Conservation (phyloP, 2,888 invertebrate genomes). For the Tubulanus polymorphus region DNA sequence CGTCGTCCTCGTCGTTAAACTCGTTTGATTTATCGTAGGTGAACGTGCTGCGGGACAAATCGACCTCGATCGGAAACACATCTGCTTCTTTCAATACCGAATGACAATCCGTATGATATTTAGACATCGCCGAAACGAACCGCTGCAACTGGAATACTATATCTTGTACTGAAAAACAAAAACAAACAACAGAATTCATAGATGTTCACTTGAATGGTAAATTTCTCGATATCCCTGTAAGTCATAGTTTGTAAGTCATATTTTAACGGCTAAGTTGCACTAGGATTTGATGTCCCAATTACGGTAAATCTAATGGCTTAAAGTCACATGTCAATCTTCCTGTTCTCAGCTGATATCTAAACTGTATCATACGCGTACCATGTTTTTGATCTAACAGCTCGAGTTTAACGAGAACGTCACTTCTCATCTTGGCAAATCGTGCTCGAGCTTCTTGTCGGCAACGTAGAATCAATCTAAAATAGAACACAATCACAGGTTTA, state of each 20-base stretch:
- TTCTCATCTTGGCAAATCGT: constrained; percentile 73
- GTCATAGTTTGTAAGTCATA: too few species aligned
- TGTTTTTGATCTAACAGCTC: constrained; percentile 97
- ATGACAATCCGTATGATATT: constrained; percentile 70
- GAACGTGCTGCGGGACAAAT: constrained; percentile 86
- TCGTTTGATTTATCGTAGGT: constrained; percentile 61
- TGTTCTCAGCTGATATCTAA: too few species aligned
- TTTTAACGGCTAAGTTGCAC: too few species aligned
- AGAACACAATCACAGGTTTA: not conserved
- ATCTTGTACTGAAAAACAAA: constrained; percentile 70
- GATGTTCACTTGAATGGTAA: constrained; percentile 83
- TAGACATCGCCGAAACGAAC: constrained; percentile 78
- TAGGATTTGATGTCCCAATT: too few species aligned
- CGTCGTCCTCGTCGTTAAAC: constrained; percentile 45
- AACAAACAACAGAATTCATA: not conserved
- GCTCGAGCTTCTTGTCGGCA: constrained; percentile 92
- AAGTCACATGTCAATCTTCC: too few species aligned
- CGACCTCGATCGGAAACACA: constrained; percentile 94
- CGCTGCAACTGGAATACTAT: constrained; percentile 71
- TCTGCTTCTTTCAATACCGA: constrained; percentile 67
- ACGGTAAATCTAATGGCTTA: too few species aligned
- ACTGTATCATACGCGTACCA: constrained; percentile 53
- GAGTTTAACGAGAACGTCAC: constrained; percentile 82
- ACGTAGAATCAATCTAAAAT: constrained; percentile 74
- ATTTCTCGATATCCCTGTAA: constrained; percentile 85